Evolutionary conservation across 92 coral and sea anemone genomes (phyloP).

Genomic region (Porites rus): DNA sequence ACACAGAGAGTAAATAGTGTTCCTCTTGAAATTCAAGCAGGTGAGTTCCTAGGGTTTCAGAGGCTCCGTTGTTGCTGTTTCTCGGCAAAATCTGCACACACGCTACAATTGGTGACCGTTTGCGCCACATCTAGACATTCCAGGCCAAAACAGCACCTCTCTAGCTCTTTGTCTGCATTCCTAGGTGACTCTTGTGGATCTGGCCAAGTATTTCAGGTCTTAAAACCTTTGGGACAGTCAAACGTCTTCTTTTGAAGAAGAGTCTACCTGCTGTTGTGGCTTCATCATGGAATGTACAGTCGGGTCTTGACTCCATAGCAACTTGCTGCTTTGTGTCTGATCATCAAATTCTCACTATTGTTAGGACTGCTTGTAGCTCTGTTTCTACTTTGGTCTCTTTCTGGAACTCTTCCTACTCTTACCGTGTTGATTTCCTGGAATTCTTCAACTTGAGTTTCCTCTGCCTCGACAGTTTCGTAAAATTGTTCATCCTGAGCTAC

Average conservation of each 20-base stretch:
- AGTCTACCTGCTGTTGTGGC: slow-evolving; percentile 19
- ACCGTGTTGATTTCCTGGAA: background rate
- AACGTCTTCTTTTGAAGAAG: slow-evolving; percentile 21
- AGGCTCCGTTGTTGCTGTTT: slow-evolving; percentile 25
- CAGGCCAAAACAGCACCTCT: slow-evolving; percentile 23
- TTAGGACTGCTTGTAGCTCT: slow-evolving; percentile 19
- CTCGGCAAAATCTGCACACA: slow-evolving; percentile 19
- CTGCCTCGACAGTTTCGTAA: slow-evolving; percentile 27
- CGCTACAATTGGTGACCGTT: slow-evolving; percentile 17
- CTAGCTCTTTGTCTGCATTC: slow-evolving; percentile 38
- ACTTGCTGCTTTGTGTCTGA: slow-evolving; percentile 14
- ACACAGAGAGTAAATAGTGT: slow-evolving; percentile 34
- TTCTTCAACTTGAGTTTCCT: slow-evolving; percentile 18
- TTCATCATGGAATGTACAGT: slow-evolving; percentile 32
- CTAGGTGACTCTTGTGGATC: slow-evolving; percentile 40
- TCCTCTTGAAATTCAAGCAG: slow-evolving; percentile 24
- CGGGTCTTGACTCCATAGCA: slow-evolving; percentile 14
- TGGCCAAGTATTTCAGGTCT: slow-evolving; percentile 34
- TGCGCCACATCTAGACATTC: slow-evolving; percentile 27
- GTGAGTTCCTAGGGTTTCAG: slow-evolving; percentile 36
- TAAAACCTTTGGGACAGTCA: slow-evolving; percentile 8
- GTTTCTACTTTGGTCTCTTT: background rate
- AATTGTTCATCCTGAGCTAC: slow-evolving; percentile 22
- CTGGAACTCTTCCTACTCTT: no score
- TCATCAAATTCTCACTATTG: background rate